These are phyloP conservation scores for Melipona quadrifasciata DNA, from an alignment of 1,140 invertebrate species.

Conservation along the genomic window DNA sequence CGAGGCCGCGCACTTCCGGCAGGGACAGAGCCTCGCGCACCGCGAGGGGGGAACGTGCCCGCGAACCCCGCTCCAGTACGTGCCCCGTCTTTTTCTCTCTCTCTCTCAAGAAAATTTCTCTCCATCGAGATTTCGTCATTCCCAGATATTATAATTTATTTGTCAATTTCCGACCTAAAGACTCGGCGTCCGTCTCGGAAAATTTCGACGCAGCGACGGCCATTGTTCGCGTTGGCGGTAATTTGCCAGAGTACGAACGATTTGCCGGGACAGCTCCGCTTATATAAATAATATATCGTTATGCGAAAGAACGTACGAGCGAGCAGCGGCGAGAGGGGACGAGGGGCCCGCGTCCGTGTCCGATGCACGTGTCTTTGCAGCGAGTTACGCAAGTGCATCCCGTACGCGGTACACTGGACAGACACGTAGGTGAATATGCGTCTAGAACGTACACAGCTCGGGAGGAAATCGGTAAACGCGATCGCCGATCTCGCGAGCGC, in stretches of 20 bases:
- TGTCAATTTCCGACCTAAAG: no score
- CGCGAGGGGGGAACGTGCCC: slow-evolving; percentile 44
- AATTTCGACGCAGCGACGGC: slow-evolving; percentile 27
- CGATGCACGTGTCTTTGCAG: slow-evolving; percentile 61
- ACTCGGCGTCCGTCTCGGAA: no score
- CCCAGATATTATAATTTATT: not conserved
- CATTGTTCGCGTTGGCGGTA: slow-evolving; percentile 54
- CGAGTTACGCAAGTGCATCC: slow-evolving; percentile 60
- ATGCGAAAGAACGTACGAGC: slow-evolving; percentile 57
- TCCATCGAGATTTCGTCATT: not conserved
- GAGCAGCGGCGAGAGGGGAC: not conserved
- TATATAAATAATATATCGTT: slow-evolving; percentile 71
- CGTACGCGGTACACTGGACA: slow-evolving; percentile 1
- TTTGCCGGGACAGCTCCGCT: slow-evolving; percentile 61
- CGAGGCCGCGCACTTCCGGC: slow-evolving; percentile 74
- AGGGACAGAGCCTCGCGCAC: slow-evolving; percentile 57
- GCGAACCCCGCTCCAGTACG: slow-evolving; percentile 43
- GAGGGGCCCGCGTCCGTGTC: slow-evolving; percentile 39
- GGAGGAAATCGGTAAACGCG: slow-evolving; percentile 35
- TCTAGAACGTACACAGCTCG: not conserved
- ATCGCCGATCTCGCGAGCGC: slow-evolving; percentile 12
- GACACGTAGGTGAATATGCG: not conserved
- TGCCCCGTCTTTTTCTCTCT: not conserved
- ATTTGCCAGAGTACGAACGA: slow-evolving; percentile 63
- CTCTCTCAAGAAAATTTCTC: not conserved